Evolutionary conservation across 2,113 vertebrate genomes (phyloP).

Genomic region (Hippocampus guttulatus): DNA sequence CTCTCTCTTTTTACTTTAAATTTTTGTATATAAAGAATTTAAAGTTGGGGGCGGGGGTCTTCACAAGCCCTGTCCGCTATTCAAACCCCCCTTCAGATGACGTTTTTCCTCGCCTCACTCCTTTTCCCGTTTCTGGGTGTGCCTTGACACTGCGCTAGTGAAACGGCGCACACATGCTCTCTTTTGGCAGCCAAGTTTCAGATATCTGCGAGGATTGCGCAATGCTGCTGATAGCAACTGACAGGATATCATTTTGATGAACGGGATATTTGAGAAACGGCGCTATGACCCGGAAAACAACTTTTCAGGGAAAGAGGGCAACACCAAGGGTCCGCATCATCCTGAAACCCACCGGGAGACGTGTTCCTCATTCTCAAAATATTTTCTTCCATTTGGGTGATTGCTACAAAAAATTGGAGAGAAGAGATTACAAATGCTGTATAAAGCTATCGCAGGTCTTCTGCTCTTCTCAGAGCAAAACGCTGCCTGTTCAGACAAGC

Average conservation of each 20-base stretch:
- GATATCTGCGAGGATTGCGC: conserved; percentile 56
- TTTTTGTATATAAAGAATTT: no score
- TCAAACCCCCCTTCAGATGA: conserved; percentile 17
- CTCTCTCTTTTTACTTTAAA: no score
- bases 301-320: not conserved
- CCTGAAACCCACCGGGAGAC: not conserved
- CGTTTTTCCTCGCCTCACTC: conserved; percentile 27
- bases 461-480: conserved; percentile 22
- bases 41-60: not conserved
- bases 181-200: conserved; percentile 27
- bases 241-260: conserved; percentile 44
- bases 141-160: conserved; percentile 52
- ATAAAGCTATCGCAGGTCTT: not conserved
- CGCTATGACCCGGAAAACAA: not conserved
- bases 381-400: not conserved
- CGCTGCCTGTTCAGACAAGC: conserved; percentile 43
- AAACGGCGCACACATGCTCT: conserved; percentile 41
- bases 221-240: conserved; percentile 62
- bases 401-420: no score
- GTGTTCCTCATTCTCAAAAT: not conserved
- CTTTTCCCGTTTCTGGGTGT: conserved; percentile 43
- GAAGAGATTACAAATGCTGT: not conserved
- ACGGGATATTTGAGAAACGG: conserved; percentile 15
- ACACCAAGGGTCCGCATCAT: not conserved
- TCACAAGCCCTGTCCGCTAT: not conserved